Base-by-base conservation (phyloP, 1,140 invertebrate species). In the Scaptomyza hsui region DNA sequence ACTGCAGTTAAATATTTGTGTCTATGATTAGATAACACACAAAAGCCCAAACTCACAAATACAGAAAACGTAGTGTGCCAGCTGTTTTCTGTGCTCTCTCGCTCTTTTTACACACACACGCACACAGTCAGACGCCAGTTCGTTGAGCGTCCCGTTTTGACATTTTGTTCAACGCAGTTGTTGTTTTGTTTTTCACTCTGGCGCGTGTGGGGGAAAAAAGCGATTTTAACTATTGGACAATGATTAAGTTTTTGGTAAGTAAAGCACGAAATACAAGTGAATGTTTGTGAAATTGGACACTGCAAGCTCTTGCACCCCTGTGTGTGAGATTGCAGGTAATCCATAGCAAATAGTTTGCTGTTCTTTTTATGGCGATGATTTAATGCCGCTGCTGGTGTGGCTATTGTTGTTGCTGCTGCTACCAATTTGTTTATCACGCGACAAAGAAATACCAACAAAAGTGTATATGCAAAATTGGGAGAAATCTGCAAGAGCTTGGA, bases 191-290 rank as follows among this genome's bases (percentile, higher is more conserved):
- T 75, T 6, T 71, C 60, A 81, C 59, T 29, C 75, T 89, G 71
- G 83, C 74, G 83, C 72, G 44, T 61, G 57, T 67, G 41, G 68
- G 75, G 21, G 75, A 78, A 26, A 88, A 75, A 24, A 57, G 67
- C 26, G 49, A 59, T 52, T 82, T 88, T 29, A 72, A 47, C 44
- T 70, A 45, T 32, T 64, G 59, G 41, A 78, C 78, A 13, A 88
- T 88, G 82, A 21, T 88, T 5, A 88, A 88, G 18, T 88, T 88
- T 82, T 42, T 76, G 72, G 82, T 88, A 68, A 88, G 82, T 29
- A 9, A 61, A 55, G 21, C 0, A 24, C n/a, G 12, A 4, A 39
- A 64, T 35, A 49, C 26, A 72, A 60, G 12, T 21, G 1, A 13
- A 61, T 44, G 13, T 45, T 24, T 16, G 15, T 35, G 26, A 32